A percentile compares a stretch with the other conserved stretches of the same genome.
These are phyloP conservation scores for Misgurnus anguillicaudatus DNA, from an alignment of 2,113 vertebrate species.

Conservation along the genomic window DNA sequence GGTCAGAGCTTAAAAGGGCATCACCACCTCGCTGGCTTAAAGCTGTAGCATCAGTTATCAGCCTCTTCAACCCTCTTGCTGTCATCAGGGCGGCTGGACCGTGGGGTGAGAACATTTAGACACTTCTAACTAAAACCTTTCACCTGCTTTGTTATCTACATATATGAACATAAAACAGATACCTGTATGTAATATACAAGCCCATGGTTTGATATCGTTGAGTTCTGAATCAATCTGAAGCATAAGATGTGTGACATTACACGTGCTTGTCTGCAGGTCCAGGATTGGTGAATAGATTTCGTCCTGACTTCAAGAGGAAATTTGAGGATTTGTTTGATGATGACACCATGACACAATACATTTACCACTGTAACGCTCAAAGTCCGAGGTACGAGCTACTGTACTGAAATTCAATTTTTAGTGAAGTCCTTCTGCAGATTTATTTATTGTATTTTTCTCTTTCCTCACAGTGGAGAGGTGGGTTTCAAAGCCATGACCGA, in stretches of 20 bases:
- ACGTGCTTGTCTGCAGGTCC: constrained; percentile 73
- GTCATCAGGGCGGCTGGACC: constrained; percentile 88
- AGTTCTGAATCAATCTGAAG: too few relatives aligned
- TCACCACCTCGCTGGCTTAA: constrained; percentile 81
- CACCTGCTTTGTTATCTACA: too few relatives aligned
- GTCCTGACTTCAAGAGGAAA: constrained; percentile 87
- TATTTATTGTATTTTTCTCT: background rate
- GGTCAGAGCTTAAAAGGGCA: constrained; percentile 57
- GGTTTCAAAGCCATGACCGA: constrained; percentile 86
- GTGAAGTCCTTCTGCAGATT: background rate
- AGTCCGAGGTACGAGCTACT: constrained; percentile 77
- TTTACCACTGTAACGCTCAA: constrained; percentile 93
- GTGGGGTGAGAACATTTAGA: constrained; percentile 74
- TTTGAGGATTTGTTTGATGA: constrained; percentile 89
- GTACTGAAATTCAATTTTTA: background rate
- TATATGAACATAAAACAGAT: too few relatives aligned
- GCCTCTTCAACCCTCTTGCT: constrained; percentile 88
- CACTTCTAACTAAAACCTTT: background rate
- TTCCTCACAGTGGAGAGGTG: constrained; percentile 80
- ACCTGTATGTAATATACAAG: too few relatives aligned
- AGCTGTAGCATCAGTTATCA: constrained; percentile 75
- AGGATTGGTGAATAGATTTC: constrained; percentile 84
- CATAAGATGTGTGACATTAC: background rate
- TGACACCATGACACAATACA: constrained; percentile 88
- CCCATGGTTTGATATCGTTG: too few relatives aligned